Evolutionary conservation across 2,113 vertebrate species (phyloP), one percentile per base, ranked within the genome.

Genomic region (Pterocles gutturalis): DNA sequence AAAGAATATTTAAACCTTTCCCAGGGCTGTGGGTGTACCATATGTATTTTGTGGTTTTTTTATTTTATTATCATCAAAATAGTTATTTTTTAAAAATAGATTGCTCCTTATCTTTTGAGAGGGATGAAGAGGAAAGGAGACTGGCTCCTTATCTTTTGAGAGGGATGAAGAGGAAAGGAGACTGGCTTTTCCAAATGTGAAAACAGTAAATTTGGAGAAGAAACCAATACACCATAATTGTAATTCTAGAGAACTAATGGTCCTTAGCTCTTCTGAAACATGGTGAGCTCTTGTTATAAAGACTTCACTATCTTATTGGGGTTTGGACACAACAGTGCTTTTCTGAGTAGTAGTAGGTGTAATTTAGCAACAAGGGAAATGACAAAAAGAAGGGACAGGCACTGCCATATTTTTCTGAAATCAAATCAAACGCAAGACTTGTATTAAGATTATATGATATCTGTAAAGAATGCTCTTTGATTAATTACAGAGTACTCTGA

Each of bases 1-100:
- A 66, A 41, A 77, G 60, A 58, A 28, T n/a, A 60, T 31, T 65
- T 69, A 87, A 60, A 60, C 45, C 49, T 80, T 70, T 89, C 51
- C 60, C 31, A 67, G 57, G n/a, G 69, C 55, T 93, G 90, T 82
- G 87, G 81, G 72, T 94, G 55, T 96, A 73, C 81, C 11, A 20
- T 90, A 75, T 76, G 60, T 36, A 82, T 77, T 71, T 89, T 84
- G 60, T 71, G 61, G 16, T 34, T 75, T 34, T 75, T 83, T 66
- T 58, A 20, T 69, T 10, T 54, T 73, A 9, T 10, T 16, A 36
- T 65, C 62, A 64, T 89, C 65, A 26, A 73, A 65, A 61, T 77
- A 19, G 6, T 64, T 66, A 10, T 54, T 66, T 70, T 48, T 64
- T 20, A 13, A 57, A 13, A 57, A 49, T 87, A 20, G 25, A 11